These are phyloP conservation scores for Octonoba sinensis DNA, from an alignment of 2,888 invertebrate species.

Conservation along the genomic window DNA sequence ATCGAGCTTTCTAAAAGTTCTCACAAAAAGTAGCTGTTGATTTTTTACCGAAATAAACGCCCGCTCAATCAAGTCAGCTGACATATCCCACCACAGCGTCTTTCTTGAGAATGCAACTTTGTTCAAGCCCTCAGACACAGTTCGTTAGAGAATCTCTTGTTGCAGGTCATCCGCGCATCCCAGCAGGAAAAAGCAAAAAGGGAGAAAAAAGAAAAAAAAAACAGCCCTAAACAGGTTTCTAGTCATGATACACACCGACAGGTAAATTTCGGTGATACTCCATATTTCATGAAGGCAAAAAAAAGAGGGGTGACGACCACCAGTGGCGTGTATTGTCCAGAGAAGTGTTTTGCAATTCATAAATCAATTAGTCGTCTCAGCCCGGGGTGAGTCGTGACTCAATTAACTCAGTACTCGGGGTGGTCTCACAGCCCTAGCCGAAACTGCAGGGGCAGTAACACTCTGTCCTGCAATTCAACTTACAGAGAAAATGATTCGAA, in stretches of 20 bases:
- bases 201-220: constrained; percentile 3
- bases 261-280: constrained; percentile 51
- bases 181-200: not conserved
- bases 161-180: not conserved
- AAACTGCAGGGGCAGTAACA: too few species aligned
- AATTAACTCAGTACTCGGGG: constrained; percentile 54
- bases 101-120: not conserved
- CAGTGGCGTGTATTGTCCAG: constrained; percentile 52
- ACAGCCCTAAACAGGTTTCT: constrained; percentile 25
- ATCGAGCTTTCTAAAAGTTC: too few species aligned
- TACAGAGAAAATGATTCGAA: too few species aligned
- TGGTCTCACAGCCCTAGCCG: constrained; percentile 47
- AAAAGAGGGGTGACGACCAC: constrained; percentile 41
- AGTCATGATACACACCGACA: constrained; percentile 7
- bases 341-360: constrained; percentile 61
- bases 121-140: constrained; percentile 8
- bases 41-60: too few species aligned
- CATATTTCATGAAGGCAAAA: constrained; percentile 42
- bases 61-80: too few species aligned
- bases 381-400: constrained; percentile 49
- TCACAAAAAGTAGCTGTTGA: too few species aligned
- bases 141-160: constrained; percentile 39
- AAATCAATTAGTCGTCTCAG: constrained; percentile 55
- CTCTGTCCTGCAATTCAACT: too few species aligned
- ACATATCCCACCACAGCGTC: too few species aligned